Conservation (phyloP, 2,888 invertebrate species). For the Cerceris rybyensis region DNA sequence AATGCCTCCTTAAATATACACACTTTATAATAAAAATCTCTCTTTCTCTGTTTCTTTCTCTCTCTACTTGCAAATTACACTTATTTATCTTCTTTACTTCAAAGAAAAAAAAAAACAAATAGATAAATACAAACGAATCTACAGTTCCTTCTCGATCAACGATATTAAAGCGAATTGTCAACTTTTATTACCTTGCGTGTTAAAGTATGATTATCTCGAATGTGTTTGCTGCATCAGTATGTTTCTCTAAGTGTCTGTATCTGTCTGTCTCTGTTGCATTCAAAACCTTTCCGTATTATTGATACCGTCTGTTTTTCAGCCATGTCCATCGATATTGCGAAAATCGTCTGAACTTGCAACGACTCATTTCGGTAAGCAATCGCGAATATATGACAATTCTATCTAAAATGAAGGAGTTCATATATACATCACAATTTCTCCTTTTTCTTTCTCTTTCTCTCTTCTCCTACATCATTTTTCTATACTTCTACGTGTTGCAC, state of each 20-base stretch:
- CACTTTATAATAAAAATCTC: background rate
- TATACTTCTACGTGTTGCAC: slow-evolving; percentile 16
- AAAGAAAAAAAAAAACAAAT: too few species aligned
- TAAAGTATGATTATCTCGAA: too few species aligned
- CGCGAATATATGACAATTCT: slow-evolving; percentile 9
- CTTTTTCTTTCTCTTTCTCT: background rate
- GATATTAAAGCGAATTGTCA: too few species aligned
- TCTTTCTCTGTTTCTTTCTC: too few species aligned
- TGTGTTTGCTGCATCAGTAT: too few species aligned
- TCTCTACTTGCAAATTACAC: too few species aligned
- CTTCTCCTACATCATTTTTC: background rate
- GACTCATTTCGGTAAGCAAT: slow-evolving; percentile 46
- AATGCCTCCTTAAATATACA: background rate
- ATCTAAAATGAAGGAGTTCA: too few species aligned
- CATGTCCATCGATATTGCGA: slow-evolving; percentile 49
- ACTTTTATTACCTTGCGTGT: too few species aligned
- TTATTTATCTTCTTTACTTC: too few species aligned
- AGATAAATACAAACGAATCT: too few species aligned
- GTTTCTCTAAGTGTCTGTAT: background rate
- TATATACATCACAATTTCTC: too few species aligned
- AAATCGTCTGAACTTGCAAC: slow-evolving; percentile 32
- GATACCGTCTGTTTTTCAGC: slow-evolving; percentile 49
- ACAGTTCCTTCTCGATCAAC: too few species aligned
- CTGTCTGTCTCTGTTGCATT: slow-evolving; percentile 23
- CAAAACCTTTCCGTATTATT: slow-evolving; percentile 15